Base-by-base conservation (phyloP, 2,888 invertebrate genomes). In the Stictocephala bisonia region DNA sequence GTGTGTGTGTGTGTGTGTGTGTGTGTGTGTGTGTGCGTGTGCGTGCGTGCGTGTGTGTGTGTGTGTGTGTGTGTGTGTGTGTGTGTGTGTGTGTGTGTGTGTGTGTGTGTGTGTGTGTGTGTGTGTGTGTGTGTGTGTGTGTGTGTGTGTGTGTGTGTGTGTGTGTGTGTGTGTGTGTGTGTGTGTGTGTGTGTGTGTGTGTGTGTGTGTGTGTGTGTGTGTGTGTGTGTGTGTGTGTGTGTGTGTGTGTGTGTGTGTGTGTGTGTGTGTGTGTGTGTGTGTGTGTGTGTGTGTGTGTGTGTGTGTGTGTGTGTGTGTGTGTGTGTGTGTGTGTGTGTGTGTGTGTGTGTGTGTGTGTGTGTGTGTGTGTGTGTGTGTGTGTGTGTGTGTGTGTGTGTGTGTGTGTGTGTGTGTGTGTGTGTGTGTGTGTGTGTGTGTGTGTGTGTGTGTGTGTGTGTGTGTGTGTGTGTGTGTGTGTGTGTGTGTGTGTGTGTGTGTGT, bases 1-100 rank as follows among this genome's bases (percentile, higher is more conserved):
- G 58, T 58, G 58, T 58, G 58, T 58, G 58, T 58, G 58, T 58
- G 58, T 58, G 58, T 58, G 58, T 58, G 58, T 58, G 58, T 58
- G 58, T 58, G 58, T 58, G 58, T 58, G 58, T 58, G 58, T 58
- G 58, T 58, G 58, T 58, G 58, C 27, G 58, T 58, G 58, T 58
- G 58, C 27, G 58, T 58, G 58, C 27, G 58, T 58, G 58, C 27
- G 58, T 58, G 58, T 58, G 58, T 58, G 58, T 58, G 58, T 58
- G 58, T 58, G 58, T 58, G 58, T 58, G 58, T 58, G 58, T 58
- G 58, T 58, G 58, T 58, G 58, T 58, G 58, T 58, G 58, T 58
- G 58, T 58, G 58, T 58, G 58, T 58, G 58, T 58, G 58, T 58
- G 58, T 58, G 58, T 58, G 58, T 58, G 58, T 58, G 58, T 58